Percentiles rank a stretch among this genome's conserved stretches.
These are phyloP conservation scores for Vimba vimba DNA, from an alignment of 2,113 vertebrate genomes.

Conservation along the genomic window DNA sequence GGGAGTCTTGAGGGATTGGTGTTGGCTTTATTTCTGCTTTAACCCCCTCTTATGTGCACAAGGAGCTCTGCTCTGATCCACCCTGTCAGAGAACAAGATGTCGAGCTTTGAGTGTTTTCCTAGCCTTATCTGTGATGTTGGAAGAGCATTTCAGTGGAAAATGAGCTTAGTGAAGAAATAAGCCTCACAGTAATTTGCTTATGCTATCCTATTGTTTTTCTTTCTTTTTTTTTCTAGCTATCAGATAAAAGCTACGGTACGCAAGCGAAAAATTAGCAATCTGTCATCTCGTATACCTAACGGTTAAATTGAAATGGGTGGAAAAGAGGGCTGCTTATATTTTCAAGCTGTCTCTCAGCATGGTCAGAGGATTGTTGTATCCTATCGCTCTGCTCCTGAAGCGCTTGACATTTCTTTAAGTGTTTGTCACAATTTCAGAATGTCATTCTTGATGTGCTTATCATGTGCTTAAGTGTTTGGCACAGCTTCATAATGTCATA, in stretches of 20 bases:
- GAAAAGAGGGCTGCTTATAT: not conserved
- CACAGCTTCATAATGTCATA: conserved; percentile 38
- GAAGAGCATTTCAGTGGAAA: conserved; percentile 48
- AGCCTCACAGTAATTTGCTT: conserved; percentile 51
- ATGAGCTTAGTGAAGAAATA: conserved; percentile 48
- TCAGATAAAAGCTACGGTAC: not conserved
- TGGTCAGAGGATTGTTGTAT: not conserved
- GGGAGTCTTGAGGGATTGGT: conserved; percentile 44
- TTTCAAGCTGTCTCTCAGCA: conserved; percentile 20
- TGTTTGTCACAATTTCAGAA: conserved; percentile 42
- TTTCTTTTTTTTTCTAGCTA: not conserved
- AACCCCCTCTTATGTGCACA: conserved; percentile 34
- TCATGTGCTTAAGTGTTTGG: conserved; percentile 33
- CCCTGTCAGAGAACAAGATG: conserved; percentile 46
- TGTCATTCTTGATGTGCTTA: conserved; percentile 43
- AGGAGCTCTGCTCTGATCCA: conserved; percentile 43
- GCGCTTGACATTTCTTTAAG: conserved; percentile 41
- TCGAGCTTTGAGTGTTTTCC: conserved; percentile 47
- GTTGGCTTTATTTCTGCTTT: conserved; percentile 45
- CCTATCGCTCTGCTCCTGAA: conserved; percentile 5
- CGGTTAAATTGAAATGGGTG: conserved; percentile 26
- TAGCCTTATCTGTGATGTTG: conserved; percentile 41
- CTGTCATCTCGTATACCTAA: conserved; percentile 8
- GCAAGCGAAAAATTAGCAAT: conserved; percentile 24
- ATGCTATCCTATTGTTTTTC: conserved; percentile 27